These are phyloP conservation scores for Ammodytes dubius DNA, from an alignment of 2,113 vertebrate genomes.

Conservation along the genomic window DNA sequence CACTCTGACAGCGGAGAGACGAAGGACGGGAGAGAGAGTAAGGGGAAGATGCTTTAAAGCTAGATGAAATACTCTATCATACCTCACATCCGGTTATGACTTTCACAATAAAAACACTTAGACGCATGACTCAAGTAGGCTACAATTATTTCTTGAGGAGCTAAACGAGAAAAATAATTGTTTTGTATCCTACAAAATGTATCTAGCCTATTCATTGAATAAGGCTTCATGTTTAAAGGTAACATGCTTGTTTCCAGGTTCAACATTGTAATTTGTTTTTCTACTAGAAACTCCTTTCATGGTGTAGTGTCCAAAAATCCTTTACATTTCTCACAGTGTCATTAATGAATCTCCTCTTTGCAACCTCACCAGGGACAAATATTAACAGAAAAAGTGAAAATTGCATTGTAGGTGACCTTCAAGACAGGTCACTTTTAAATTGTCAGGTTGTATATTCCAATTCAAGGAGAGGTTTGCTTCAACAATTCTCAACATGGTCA, in stretches of 20 bases:
- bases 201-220: no score
- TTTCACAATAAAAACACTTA: constrained; percentile 57
- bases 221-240: no score
- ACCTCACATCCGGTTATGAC: background rate
- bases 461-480: background rate
- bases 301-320: no score
- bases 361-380: no score
- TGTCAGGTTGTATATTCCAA: background rate
- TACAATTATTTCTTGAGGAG: no score
- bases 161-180: background rate
- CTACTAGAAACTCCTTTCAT: no score
- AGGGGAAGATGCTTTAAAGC: constrained; percentile 11
- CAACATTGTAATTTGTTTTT: no score
- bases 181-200: background rate
- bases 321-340: no score
- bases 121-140: background rate
- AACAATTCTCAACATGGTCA: background rate
- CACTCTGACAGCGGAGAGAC: background rate
- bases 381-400: no score
- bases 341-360: no score
- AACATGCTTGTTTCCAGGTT: no score
- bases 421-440: background rate
- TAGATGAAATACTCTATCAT: background rate
- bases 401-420: no score
- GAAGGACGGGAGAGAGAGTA: background rate